phyloP scores from a whole-genome alignment of 2,888 invertebrate species.

The Agrotis puta region DNA sequence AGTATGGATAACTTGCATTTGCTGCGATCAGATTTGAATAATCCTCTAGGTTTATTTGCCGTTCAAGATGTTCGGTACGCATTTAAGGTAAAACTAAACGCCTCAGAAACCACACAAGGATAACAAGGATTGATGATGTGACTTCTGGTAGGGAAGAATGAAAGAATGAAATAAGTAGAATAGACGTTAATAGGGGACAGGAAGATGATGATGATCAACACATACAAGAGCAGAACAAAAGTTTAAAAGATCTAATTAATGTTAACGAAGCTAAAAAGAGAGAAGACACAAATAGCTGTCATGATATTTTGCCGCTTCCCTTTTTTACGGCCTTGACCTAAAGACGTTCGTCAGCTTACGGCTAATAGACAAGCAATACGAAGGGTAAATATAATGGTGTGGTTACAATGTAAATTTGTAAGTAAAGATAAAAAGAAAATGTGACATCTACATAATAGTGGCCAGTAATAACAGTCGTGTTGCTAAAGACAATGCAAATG shows the following conservation, averaged over 20 bases:
- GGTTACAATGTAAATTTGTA: neutral
- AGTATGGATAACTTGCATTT: neutral
- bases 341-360: neutral
- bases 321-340: slow-evolving; percentile 6
- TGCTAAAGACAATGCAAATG: neutral
- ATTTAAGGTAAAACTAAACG: too few species aligned
- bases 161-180: too few species aligned
- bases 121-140: too few species aligned
- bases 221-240: neutral
- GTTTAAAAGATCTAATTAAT: neutral
- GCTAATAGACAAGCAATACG: slow-evolving; percentile 18
- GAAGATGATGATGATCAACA: too few species aligned
- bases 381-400: neutral
- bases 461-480: neutral
- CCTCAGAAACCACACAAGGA: neutral
- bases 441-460: neutral
- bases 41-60: neutral
- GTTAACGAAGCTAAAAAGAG: too few species aligned
- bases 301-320: neutral
- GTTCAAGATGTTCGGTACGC: too few species aligned
- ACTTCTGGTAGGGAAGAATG: too few species aligned
- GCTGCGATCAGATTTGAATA: neutral
- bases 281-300: neutral
- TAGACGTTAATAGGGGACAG: too few species aligned
- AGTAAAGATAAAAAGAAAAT: neutral